Conservation (phyloP, 2,797 vertebrate species). For the Rhabdophis nuchalis region DNA sequence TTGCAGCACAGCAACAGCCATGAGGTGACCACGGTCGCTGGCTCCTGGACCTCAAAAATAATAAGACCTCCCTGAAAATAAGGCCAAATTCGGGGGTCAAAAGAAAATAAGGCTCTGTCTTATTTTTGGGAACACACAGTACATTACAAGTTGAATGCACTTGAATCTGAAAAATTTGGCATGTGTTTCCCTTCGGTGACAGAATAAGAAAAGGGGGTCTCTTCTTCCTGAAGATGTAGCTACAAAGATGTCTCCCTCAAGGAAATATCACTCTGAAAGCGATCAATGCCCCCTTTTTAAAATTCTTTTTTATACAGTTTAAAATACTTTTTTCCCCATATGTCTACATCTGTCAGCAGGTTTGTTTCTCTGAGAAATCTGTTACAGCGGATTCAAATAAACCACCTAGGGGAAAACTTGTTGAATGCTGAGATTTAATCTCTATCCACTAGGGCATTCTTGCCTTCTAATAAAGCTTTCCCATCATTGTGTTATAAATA, state of each 20-base stretch:
- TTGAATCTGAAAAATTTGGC: background rate
- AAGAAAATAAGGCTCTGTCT: too few relatives aligned
- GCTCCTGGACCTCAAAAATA: too few relatives aligned
- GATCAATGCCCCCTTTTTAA: background rate
- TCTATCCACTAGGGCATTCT: conserved; percentile 29
- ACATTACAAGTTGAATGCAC: background rate
- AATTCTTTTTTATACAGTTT: background rate
- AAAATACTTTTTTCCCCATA: background rate
- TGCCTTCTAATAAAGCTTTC: conserved; percentile 53
- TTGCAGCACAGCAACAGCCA: too few relatives aligned
- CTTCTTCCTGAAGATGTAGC: background rate
- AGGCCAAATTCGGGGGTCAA: too few relatives aligned
- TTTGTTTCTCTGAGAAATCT: conserved; percentile 18
- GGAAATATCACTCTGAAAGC: background rate
- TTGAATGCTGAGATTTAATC: conserved; percentile 42
- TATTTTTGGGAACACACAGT: too few relatives aligned
- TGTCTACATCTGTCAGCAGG: background rate
- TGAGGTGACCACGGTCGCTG: too few relatives aligned
- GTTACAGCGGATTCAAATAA: conserved; percentile 23
- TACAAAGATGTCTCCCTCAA: background rate
- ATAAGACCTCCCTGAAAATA: too few relatives aligned
- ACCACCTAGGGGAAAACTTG: conserved; percentile 34
- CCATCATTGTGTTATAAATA: conserved; percentile 39
- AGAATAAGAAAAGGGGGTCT: background rate
- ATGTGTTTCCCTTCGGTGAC: background rate